phyloP scores from a whole-genome alignment of 1,140 invertebrate genomes.

The Lordiphosa mommai region DNA sequence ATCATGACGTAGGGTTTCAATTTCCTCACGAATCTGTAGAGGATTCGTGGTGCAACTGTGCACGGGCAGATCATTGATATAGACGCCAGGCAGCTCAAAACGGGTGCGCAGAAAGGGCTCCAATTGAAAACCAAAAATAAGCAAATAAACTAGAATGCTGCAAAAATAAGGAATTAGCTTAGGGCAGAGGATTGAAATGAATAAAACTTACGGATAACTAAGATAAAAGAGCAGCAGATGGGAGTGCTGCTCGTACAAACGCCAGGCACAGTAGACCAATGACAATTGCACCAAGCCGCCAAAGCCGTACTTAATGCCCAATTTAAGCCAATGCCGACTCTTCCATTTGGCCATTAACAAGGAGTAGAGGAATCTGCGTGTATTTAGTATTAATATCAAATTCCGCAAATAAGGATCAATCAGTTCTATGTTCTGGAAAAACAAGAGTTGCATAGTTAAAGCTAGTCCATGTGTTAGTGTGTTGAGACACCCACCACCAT shows the following conservation, averaged over 20 bases:
- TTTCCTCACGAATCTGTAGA: conserved; percentile 89
- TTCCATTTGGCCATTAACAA: conserved; percentile 58
- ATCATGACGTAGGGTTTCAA: conserved; percentile 90
- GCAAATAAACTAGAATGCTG: conserved; percentile 87
- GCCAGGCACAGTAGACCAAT: conserved; percentile 83
- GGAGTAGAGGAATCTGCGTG: conserved; percentile 87
- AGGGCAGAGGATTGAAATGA: background rate
- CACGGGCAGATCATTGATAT: conserved; percentile 80
- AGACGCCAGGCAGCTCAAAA: conserved; percentile 76
- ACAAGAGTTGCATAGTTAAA: background rate
- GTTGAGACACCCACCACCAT: conserved; percentile 93
- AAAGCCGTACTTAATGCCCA: conserved; percentile 56
- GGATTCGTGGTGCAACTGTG: conserved; percentile 88
- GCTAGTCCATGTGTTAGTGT: background rate
- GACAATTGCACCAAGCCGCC: conserved; percentile 42
- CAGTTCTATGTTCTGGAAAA: conserved; percentile 95
- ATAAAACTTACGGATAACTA: conserved; percentile 90
- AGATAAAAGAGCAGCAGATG: conserved; percentile 80
- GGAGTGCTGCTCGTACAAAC: conserved; percentile 49
- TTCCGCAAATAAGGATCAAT: conserved; percentile 93
- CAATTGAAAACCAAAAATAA: conserved; percentile 89
- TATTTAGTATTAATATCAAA: conserved; percentile 90
- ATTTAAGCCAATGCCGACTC: conserved; percentile 17
- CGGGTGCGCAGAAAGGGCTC: conserved; percentile 86
- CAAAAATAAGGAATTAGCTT: background rate